A percentile compares a stretch with the other conserved stretches of the same genome.
Conservation (phyloP, 2,113 vertebrate genomes). For the Lethenteron camtschaticum region DNA sequence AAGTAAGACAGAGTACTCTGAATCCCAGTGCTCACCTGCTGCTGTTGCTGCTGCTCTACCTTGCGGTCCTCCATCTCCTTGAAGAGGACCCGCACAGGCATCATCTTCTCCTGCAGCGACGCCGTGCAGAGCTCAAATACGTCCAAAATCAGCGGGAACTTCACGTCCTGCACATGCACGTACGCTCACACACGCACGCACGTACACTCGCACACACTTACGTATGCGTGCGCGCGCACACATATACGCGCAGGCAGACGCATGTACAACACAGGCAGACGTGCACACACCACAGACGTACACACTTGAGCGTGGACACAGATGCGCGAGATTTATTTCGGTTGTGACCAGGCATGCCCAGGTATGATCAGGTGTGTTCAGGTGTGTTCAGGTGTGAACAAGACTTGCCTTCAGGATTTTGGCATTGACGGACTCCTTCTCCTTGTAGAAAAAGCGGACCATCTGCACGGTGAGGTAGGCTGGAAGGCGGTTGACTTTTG, state of each 20-base stretch:
- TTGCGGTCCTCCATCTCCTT: slow-evolving; percentile 87
- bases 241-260: too few relatives aligned
- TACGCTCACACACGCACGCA: too few relatives aligned
- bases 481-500: slow-evolving; percentile 78
- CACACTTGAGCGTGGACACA: too few relatives aligned
- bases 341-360: too few relatives aligned
- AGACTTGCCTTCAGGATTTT: slow-evolving; percentile 82
- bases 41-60: slow-evolving; percentile 41
- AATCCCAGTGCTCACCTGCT: slow-evolving; percentile 27
- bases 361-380: too few relatives aligned
- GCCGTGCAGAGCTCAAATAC: slow-evolving; percentile 76
- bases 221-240: too few relatives aligned
- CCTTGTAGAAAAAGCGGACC: slow-evolving; percentile 98
- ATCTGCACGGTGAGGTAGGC: slow-evolving; percentile 92
- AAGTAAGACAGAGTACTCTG: not conserved
- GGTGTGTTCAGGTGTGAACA: too few relatives aligned
- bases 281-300: too few relatives aligned
- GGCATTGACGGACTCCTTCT: slow-evolving; percentile 96
- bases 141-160: slow-evolving; percentile 98
- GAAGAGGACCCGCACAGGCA: slow-evolving; percentile 62
- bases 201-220: too few relatives aligned
- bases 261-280: too few relatives aligned
- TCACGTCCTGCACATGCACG: slow-evolving; percentile 47
- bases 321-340: too few relatives aligned
- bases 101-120: slow-evolving; percentile 85